phyloP scores from a whole-genome alignment of 2,888 invertebrate genomes.

The Coremacera marginata region DNA sequence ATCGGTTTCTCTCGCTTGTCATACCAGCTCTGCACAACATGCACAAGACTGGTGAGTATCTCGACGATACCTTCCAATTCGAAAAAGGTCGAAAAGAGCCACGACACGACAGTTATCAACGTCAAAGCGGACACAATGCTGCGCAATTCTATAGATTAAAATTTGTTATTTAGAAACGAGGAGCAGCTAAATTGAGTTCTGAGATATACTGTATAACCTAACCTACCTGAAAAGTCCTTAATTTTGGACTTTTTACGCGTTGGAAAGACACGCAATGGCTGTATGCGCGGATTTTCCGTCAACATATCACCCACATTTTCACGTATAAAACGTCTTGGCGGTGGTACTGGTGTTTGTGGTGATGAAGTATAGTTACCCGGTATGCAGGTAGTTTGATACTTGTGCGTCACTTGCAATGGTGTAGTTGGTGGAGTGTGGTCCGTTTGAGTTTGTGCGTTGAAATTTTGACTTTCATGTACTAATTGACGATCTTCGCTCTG shows the following conservation, averaged over 20 bases:
- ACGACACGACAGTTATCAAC: constrained; percentile 44
- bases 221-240: constrained; percentile 44
- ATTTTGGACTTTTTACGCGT: constrained; percentile 32
- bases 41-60: constrained; percentile 27
- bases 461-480: constrained; percentile 14
- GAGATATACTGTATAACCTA: neutral
- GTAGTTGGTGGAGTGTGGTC: constrained; percentile 1
- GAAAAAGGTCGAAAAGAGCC: constrained; percentile 47
- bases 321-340: constrained; percentile 31
- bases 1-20: constrained; percentile 40
- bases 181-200: neutral
- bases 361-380: neutral
- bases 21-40: constrained; percentile 38
- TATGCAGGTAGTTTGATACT: neutral
- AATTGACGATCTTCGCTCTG: constrained; percentile 20
- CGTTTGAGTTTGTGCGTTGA: constrained; percentile 42
- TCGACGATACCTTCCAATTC: constrained; percentile 44
- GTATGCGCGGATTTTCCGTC: constrained; percentile 26
- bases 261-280: constrained; percentile 37
- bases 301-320: constrained; percentile 38
- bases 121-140: constrained; percentile 43
- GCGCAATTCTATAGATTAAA: constrained; percentile 38
- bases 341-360: constrained; percentile 9
- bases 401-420: neutral
- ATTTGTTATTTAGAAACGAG: neutral